A percentile compares a stretch with the other conserved stretches of the same genome.
Evolutionary conservation across 2,113 vertebrate species (phyloP).

Genomic region (Anguilla japonica): DNA sequence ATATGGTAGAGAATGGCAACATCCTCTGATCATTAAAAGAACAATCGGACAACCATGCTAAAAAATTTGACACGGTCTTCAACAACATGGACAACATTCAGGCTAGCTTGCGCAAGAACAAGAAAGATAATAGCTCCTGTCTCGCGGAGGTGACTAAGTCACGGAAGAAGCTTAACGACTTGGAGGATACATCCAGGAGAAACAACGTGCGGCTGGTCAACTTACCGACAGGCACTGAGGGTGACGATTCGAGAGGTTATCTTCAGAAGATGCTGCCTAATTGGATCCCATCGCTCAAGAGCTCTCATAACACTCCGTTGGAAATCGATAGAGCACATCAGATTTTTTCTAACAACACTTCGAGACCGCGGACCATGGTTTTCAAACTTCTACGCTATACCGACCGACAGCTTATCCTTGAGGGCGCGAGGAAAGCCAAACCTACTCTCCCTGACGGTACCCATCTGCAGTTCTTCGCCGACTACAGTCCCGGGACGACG

Average conservation of each 20-base stretch:
- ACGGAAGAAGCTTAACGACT: background rate
- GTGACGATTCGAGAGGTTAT: background rate
- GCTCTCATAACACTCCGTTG: background rate
- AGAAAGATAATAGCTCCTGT: background rate
- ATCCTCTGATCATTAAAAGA: conserved; percentile 7
- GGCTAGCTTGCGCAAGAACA: background rate
- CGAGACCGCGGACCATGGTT: conserved; percentile 13
- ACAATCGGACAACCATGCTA: background rate
- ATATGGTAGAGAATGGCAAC: conserved; percentile 14
- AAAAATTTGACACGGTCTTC: conserved; percentile 1
- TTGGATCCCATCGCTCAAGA: background rate
- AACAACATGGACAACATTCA: background rate
- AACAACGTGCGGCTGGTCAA: conserved; percentile 21
- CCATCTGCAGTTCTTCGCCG: conserved; percentile 14
- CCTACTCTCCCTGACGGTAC: conserved; percentile 7
- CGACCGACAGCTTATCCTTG: conserved; percentile 12
- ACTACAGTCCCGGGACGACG: conserved; percentile 16
- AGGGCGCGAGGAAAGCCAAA: conserved; percentile 23
- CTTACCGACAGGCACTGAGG: conserved; percentile 13
- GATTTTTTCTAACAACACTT: conserved; percentile 14
- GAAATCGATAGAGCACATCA: conserved; percentile 16
- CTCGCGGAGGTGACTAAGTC: background rate
- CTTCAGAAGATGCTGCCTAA: conserved; percentile 13
- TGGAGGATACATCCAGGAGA: conserved; percentile 13
- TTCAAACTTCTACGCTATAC: conserved; percentile 11